A percentile compares a stretch with the other conserved stretches of the same genome.
Conservation (phyloP, 2,797 vertebrate genomes). For the Pelodytes ibericus region DNA sequence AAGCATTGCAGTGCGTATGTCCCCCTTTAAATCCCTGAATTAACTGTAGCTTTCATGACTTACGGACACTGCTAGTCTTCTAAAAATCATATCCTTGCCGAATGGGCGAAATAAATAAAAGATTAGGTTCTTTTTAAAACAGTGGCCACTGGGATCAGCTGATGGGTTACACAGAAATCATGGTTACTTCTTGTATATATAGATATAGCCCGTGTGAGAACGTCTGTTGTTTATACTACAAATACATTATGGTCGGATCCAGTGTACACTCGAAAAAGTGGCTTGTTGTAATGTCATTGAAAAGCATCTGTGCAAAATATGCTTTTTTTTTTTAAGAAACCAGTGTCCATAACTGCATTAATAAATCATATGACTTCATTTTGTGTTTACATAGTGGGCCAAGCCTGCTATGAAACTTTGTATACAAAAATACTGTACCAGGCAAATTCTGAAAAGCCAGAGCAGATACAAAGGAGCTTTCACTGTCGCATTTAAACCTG, state of each 20-base stretch:
- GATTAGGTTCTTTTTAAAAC: background rate
- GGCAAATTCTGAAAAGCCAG: constrained; percentile 58
- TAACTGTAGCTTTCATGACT: constrained; percentile 47
- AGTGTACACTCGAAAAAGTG: constrained; percentile 75
- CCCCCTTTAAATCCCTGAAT: constrained; percentile 52
- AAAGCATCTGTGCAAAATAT: constrained; percentile 78
- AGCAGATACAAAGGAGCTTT: constrained; percentile 58
- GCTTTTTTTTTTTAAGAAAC: constrained; percentile 76
- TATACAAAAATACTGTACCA: constrained; percentile 52
- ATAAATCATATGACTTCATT: constrained; percentile 61
- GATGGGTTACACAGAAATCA: background rate
- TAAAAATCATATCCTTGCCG: constrained; percentile 57
- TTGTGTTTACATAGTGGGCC: constrained; percentile 57
- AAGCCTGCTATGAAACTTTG: constrained; percentile 41
- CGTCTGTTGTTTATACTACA: constrained; percentile 50
- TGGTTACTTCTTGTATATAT: background rate
- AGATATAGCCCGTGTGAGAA: background rate
- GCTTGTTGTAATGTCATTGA: constrained; percentile 67
- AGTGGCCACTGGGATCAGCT: no score
- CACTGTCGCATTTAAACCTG: constrained; percentile 54
- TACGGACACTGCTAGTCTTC: constrained; percentile 55
- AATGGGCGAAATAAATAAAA: constrained; percentile 49
- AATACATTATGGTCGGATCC: constrained; percentile 69
- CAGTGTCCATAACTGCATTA: constrained; percentile 76
- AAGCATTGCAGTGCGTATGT: constrained; percentile 49